Conservation (phyloP, 1,140 invertebrate genomes). For the Cyphomyrmex costatus region DNA sequence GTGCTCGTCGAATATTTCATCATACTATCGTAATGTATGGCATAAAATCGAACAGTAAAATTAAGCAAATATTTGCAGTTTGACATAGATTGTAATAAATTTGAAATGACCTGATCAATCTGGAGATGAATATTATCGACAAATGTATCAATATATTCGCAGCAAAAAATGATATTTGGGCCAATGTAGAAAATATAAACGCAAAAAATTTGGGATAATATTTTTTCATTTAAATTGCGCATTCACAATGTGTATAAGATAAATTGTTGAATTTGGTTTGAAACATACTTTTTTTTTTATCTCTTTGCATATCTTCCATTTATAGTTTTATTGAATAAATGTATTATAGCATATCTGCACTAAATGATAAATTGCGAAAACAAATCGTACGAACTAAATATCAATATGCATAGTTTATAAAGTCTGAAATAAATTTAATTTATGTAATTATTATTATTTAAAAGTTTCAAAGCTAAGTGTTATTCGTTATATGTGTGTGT, state of each 20-base stretch:
- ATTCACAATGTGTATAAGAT: not conserved
- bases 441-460: slow-evolving; percentile 25
- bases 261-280: not conserved
- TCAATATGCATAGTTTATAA: not conserved
- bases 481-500: not conserved
- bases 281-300: not conserved
- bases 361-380: not conserved
- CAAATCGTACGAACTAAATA: not conserved
- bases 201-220: not conserved
- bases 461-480: not conserved
- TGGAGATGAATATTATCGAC: slow-evolving; percentile 37
- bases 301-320: not conserved
- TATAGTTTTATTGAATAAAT: not conserved
- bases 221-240: slow-evolving; percentile 7
- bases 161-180: slow-evolving; percentile 7
- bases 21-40: slow-evolving; percentile 29
- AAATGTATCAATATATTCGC: slow-evolving; percentile 1
- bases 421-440: not conserved
- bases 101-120: slow-evolving; percentile 28
- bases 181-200: not conserved
- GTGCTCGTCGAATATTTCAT: slow-evolving; percentile 17
- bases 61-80: slow-evolving; percentile 59
- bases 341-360: not conserved
- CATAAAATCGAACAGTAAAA: slow-evolving; percentile 51
- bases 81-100: slow-evolving; percentile 40